phyloP scores from a whole-genome alignment of 2,113 vertebrate genomes.

The Carassius gibelio region DNA sequence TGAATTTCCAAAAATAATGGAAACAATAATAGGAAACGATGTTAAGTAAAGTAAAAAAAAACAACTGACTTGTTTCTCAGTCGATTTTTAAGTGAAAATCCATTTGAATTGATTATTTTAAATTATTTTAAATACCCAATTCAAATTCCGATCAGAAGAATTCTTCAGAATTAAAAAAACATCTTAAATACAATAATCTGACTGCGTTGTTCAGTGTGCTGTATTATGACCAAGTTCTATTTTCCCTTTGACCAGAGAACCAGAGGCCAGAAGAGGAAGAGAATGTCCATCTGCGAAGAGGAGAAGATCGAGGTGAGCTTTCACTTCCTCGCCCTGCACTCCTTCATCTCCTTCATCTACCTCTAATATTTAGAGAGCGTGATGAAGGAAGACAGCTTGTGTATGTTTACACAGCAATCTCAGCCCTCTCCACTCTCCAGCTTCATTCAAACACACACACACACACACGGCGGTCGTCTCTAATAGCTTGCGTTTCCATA shows the following conservation, averaged over 20 bases:
- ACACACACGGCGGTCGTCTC: slow-evolving; percentile 32
- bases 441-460: slow-evolving; percentile 3
- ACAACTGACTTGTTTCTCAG: neutral
- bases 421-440: slow-evolving; percentile 25
- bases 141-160: neutral
- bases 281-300: slow-evolving; percentile 87
- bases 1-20: too few species aligned
- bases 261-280: slow-evolving; percentile 91
- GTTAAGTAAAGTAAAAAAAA: too few species aligned
- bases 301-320: slow-evolving; percentile 87
- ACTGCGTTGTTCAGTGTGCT: neutral
- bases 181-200: neutral
- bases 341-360: slow-evolving; percentile 26
- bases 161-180: too few species aligned
- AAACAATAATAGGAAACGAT: too few species aligned
- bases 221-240: slow-evolving; percentile 1
- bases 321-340: neutral
- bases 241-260: slow-evolving; percentile 84
- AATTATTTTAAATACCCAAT: neutral
- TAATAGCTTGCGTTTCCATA: slow-evolving; percentile 74
- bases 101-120: neutral
- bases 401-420: slow-evolving; percentile 46
- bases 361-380: slow-evolving; percentile 46
- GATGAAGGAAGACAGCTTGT: slow-evolving; percentile 49
- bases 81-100: neutral